Conservation (phyloP, 2,797 vertebrate species). For the Podarcis lilfordi region DNA sequence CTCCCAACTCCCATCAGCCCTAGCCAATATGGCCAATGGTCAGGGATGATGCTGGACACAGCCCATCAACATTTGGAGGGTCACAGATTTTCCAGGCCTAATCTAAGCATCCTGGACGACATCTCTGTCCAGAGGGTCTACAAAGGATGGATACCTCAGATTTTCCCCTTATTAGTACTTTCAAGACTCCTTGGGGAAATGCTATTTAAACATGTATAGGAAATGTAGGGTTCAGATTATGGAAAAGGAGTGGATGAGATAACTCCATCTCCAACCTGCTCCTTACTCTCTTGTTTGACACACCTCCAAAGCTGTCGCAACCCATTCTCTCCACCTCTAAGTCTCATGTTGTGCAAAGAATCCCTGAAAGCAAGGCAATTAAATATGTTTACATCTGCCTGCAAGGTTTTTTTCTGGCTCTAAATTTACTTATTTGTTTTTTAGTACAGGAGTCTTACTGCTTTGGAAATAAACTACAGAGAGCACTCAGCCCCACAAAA, state of each 20-base stretch:
- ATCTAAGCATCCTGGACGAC: slow-evolving; percentile 4
- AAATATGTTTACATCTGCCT: background rate
- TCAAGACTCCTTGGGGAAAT: background rate
- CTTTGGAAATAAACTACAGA: background rate
- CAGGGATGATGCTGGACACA: too few relatives aligned
- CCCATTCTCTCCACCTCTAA: too few relatives aligned
- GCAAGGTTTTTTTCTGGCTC: background rate
- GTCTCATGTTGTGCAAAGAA: background rate
- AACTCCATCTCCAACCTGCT: background rate
- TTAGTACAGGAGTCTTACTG: background rate
- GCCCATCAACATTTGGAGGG: too few relatives aligned
- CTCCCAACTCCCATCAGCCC: too few relatives aligned
- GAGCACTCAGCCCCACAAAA: background rate
- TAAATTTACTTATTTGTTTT: too few relatives aligned
- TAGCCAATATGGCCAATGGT: too few relatives aligned
- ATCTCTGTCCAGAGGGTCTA: background rate
- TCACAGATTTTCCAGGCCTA: background rate
- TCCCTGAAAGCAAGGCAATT: background rate
- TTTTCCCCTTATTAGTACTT: background rate
- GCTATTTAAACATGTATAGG: background rate
- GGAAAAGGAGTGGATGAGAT: too few relatives aligned
- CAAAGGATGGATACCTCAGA: background rate
- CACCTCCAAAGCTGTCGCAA: background rate
- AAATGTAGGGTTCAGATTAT: background rate
- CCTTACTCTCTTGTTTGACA: background rate